phyloP scores from a whole-genome alignment of 2,113 vertebrate genomes.

The Callipepla californica region DNA sequence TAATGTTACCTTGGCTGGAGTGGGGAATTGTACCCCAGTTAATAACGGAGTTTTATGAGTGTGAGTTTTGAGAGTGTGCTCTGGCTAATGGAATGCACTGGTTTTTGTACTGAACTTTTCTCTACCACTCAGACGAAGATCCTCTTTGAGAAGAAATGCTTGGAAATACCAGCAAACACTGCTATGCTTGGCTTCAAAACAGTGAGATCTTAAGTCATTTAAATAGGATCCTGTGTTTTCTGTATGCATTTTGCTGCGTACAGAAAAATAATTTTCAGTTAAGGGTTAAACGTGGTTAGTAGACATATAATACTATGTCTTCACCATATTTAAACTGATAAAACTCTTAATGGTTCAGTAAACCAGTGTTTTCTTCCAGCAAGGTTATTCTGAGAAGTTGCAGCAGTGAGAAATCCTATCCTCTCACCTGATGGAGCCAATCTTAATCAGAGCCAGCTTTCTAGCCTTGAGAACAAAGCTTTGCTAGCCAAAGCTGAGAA shows the following conservation, averaged over 20 bases:
- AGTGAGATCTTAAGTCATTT: not conserved
- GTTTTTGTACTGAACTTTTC: conserved; percentile 12
- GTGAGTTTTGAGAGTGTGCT: not conserved
- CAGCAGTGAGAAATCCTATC: not conserved
- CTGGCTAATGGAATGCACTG: not conserved
- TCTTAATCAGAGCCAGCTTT: conserved; percentile 4
- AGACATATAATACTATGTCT: not conserved
- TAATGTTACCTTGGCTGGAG: not conserved
- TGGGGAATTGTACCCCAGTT: not conserved
- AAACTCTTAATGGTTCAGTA: not conserved
- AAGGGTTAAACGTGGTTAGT: not conserved
- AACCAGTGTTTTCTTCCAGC: not conserved
- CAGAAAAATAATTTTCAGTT: not conserved
- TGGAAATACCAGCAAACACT: conserved; percentile 28
- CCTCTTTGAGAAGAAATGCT: not conserved
- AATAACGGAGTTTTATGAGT: not conserved
- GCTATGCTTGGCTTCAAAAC: not conserved
- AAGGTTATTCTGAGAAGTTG: not conserved
- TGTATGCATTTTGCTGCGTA: not conserved
- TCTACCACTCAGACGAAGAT: not conserved
- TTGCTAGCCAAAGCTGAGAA: not conserved
- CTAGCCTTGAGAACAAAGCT: not conserved
- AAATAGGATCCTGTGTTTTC: not conserved
- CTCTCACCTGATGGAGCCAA: not conserved
- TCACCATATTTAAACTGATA: not conserved